Conservation (phyloP, 2,797 vertebrate species). For the Melopsittacus undulatus region DNA sequence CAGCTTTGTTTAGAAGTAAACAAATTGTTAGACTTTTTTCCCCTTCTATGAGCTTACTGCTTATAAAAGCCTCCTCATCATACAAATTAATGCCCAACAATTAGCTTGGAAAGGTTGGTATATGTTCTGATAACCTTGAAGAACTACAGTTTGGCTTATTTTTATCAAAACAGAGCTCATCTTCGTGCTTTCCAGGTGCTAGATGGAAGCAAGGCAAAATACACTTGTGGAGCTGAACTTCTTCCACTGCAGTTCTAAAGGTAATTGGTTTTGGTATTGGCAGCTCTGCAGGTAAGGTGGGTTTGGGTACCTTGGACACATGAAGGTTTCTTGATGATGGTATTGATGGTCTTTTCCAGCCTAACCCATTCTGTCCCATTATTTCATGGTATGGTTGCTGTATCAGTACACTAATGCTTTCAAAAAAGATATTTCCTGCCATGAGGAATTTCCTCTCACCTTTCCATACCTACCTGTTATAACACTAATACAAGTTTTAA, state of each 20-base stretch:
- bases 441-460: background rate
- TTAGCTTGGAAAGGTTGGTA: background rate
- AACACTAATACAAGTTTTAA: background rate
- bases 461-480: background rate
- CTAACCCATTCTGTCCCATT: background rate
- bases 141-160: background rate
- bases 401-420: background rate
- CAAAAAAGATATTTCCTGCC: background rate
- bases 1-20: background rate
- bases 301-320: background rate
- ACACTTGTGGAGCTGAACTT: constrained; percentile 73
- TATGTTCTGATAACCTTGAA: background rate
- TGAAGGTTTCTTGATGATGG: background rate
- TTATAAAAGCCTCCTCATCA: background rate
- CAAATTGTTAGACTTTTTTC: background rate
- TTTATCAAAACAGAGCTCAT: background rate
- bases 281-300: background rate
- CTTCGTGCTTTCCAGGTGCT: constrained; percentile 66
- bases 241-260: constrained; percentile 71
- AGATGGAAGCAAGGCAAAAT: constrained; percentile 78
- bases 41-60: background rate
- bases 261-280: constrained; percentile 52
- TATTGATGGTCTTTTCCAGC: background rate
- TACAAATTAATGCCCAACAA: rapidly evolving
- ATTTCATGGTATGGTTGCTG: background rate